Percentiles rank a stretch among this genome's conserved stretches.
Evolutionary conservation across 2,797 vertebrate species (phyloP).

Genomic region (Pangasius mekongensis): DNA sequence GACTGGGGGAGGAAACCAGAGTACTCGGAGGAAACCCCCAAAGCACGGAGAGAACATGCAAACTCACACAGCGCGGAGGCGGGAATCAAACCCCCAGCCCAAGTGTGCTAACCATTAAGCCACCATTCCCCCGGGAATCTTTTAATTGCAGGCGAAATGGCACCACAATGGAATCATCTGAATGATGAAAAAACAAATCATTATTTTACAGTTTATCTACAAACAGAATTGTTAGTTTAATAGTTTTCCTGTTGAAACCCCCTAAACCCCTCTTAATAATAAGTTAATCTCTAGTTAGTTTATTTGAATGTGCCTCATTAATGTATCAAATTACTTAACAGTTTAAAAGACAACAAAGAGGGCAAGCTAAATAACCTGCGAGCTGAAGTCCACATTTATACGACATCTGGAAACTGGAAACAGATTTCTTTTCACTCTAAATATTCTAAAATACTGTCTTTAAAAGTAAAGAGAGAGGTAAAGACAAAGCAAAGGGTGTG

Average conservation of each 20-base stretch:
- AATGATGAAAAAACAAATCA: neutral
- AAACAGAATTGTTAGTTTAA: neutral
- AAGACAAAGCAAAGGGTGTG: neutral
- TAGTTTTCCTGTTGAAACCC: neutral
- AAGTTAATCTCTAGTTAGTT: neutral
- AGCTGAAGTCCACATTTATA: neutral
- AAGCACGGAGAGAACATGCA: no score
- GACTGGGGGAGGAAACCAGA: no score
- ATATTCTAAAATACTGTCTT: neutral
- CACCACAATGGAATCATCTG: neutral
- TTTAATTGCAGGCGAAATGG: neutral
- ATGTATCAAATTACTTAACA: neutral
- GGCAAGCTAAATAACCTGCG: neutral
- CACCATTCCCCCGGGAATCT: no score
- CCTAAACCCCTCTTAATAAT: no score
- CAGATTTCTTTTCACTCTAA: neutral
- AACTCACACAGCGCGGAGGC: no score
- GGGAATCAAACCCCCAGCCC: no score
- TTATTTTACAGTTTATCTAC: neutral
- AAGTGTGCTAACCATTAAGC: no score
- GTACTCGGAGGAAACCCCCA: no score
- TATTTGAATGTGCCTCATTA: neutral
- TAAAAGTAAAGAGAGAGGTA: neutral
- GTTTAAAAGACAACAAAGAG: neutral
- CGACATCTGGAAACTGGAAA: neutral